Conservation (phyloP, 1,140 invertebrate species). For the Drosophila lowei region DNA sequence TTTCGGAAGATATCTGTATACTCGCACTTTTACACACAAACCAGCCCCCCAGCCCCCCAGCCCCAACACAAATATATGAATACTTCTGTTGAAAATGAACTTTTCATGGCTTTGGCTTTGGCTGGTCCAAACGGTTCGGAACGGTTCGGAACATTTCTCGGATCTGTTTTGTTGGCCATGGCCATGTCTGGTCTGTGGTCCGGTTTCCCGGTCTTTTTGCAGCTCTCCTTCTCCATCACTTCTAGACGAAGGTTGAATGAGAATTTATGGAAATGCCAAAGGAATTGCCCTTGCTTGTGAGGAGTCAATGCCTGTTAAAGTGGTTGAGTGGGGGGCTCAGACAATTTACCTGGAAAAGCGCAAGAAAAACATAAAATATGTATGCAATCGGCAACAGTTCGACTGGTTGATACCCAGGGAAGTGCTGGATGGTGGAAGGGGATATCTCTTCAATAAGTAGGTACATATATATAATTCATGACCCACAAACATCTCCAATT, state of each 20-base stretch:
- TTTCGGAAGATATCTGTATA: constrained; percentile 32
- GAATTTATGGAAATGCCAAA: constrained; percentile 58
- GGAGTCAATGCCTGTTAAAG: no score
- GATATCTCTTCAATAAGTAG: no score
- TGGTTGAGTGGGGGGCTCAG: not conserved
- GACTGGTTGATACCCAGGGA: not conserved
- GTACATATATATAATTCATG: no score
- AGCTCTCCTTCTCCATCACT: no score
- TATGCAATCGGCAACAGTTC: not conserved
- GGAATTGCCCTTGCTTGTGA: constrained; percentile 37
- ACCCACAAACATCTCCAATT: no score
- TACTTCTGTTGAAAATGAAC: no score
- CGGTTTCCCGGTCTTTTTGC: no score
- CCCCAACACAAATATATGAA: no score
- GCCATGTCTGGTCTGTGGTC: not conserved
- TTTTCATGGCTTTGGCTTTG: no score
- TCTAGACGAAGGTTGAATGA: constrained; percentile 32
- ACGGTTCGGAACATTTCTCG: no score
- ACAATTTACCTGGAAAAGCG: constrained; percentile 22
- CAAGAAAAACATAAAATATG: constrained; percentile 16
- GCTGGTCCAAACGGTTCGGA: no score
- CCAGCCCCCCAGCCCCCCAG: not conserved
- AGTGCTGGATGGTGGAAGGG: no score
- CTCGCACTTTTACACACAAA: constrained; percentile 2
- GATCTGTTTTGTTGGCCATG: not conserved